Evolutionary conservation across 2,888 invertebrate species (phyloP), one percentile per base, ranked within the genome.

Genomic region (Eledone cirrhosa): DNA sequence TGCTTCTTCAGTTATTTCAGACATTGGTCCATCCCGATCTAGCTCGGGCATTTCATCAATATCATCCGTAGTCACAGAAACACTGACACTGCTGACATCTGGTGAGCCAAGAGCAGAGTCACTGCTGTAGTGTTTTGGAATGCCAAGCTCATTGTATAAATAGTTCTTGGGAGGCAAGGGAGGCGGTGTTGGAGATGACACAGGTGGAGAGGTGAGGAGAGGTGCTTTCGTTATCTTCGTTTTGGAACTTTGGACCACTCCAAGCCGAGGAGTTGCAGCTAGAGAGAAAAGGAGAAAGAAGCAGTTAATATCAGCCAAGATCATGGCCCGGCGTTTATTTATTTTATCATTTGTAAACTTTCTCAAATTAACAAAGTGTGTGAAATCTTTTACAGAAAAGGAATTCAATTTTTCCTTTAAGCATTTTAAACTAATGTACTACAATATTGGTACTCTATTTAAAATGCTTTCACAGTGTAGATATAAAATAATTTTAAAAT

Each of bases 31-130:
- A 29, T 82, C 80, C 29, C 82, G 76, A 72, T 84, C 82, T 48
- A 81, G 78, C 76, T 81, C 80, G 13, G 81, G 80, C 41, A 85
- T 79, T 41, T 84, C 85, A 79, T 84, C 84, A 77, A 85, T 82
- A 78, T 83, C 83, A 78, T 81, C 80, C n/a, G 77, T 77, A 63
- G 82, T 80, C 53, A 79, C 81, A 75, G 81, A 80, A 24, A 80
- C 81, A 47, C 82, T 83, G 19, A 81, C 80, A 59, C 80, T 82
- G 79, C 83, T 82, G 77, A 82, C 80, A 76, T 86, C 86, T 48
- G 85, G 85, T 13, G 87, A 86, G 14, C 85, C 87, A 48, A 87
- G 83, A 24, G 86, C 86, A 3, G 87, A 86, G 81, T 87, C 87
- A 80, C 86, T 86, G 80, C 85, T 85, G 82, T 82, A 84, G 80